Evolutionary conservation across 2,888 invertebrate genomes (phyloP).

Genomic region (Patella caerulea): DNA sequence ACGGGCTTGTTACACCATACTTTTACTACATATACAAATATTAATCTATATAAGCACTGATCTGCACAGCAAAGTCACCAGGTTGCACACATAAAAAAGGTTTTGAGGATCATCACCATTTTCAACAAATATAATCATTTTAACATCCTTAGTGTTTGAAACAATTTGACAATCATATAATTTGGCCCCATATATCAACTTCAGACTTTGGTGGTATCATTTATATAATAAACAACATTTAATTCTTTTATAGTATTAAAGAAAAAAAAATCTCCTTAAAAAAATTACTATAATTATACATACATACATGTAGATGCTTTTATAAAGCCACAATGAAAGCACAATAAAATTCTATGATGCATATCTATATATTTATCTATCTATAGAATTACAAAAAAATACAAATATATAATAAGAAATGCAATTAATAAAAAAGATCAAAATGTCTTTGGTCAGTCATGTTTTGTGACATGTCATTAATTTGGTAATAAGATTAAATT

Average conservation of each 20-base stretch:
- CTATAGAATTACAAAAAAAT: background rate
- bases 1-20: background rate
- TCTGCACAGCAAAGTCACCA: background rate
- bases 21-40: background rate
- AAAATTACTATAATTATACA: background rate
- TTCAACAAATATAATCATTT: background rate
- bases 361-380: background rate
- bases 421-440: background rate
- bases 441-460: slow-evolving; percentile 8
- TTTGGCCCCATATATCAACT: slow-evolving; percentile 9
- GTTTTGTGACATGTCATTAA: slow-evolving; percentile 1
- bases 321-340: slow-evolving; percentile 5
- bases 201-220: slow-evolving; percentile 9
- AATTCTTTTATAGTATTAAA: background rate
- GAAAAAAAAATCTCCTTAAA: background rate
- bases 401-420: background rate
- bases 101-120: background rate
- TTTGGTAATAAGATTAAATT: background rate
- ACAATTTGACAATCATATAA: slow-evolving; percentile 5
- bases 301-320: background rate
- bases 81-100: background rate
- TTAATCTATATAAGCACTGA: background rate
- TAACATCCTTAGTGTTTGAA: too few species aligned
- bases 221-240: background rate
- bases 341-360: slow-evolving; percentile 3